A percentile compares a stretch with the other conserved stretches of the same genome.
These are phyloP conservation scores for Rhinogobius similis DNA, from an alignment of 2,113 vertebrate genomes.

Conservation along the genomic window DNA sequence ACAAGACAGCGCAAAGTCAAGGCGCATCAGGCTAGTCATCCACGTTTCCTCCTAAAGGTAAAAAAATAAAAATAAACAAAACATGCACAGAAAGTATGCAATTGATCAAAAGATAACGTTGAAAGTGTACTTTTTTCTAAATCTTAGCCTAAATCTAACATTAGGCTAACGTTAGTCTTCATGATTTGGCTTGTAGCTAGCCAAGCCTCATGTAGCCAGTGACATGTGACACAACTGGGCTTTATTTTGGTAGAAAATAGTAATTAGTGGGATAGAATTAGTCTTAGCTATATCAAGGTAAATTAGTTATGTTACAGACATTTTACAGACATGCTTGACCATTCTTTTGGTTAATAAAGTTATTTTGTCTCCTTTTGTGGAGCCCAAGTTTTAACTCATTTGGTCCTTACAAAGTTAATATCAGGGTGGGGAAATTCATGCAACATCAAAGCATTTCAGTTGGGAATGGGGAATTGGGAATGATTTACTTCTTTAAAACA, in stretches of 20 bases:
- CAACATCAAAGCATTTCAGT: constrained; percentile 2
- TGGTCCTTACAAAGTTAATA: background rate
- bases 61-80: background rate
- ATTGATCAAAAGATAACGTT: background rate
- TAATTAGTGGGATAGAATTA: background rate
- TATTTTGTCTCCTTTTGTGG: background rate
- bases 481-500: constrained; percentile 24
- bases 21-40: background rate
- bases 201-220: too few species aligned
- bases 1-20: background rate
- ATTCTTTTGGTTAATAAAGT: background rate
- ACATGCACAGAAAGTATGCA: background rate
- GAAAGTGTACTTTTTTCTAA: background rate
- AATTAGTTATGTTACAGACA: too few species aligned
- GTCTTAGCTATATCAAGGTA: background rate
- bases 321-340: too few species aligned
- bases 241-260: too few species aligned
- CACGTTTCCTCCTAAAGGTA: background rate
- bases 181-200: too few species aligned
- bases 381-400: background rate
- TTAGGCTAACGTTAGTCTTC: too few species aligned
- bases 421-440: constrained; percentile 1
- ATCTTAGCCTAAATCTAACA: too few species aligned
- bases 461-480: background rate
- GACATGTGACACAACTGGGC: too few species aligned